Evolutionary conservation across 1,140 invertebrate genomes (phyloP), one percentile per base, ranked within the genome.

Genomic region (Drosophila punjabiensis): DNA sequence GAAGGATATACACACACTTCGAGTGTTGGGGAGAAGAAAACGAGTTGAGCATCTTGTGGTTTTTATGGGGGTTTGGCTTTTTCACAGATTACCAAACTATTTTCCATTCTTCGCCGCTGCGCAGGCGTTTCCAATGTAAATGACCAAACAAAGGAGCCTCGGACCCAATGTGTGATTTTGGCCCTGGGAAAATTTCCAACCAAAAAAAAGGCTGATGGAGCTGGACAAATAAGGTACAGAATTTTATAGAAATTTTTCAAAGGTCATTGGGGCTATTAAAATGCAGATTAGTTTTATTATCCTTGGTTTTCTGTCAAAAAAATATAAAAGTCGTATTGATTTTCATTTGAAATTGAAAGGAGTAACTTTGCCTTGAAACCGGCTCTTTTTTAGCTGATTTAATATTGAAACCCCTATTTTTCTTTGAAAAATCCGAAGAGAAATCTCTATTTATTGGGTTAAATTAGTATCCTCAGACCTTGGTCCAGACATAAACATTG

Each of bases 41-140:
- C 79, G 76, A 90, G 86, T 90, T 89, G 73, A 65, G 86, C 69
- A 74, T 75, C 76, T 89, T 89, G 86, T 69, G 86, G 86, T 89
- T 89, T 78, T 90, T 82, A 90, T 90, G 86, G 85, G 85, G 85
- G 85, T 90, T 89, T 89, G 86, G 85, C 86, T 90, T 89, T 89
- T 89, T 89, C 85, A 89, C 85, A 89, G 85, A 89, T 89, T 89
- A 89, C 86, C 86, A 82, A 89, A 82, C 65, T 53, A 85, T 90
- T 81, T 80, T 75, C 65, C 67, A 74, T 80, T 80, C 67, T 84
- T 81, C 53, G 43, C 47, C 56, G 53, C 24, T 65, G 41, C 41
- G 41, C 52, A 64, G 67, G 64, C 74, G 47, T 75, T 56, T 63
- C 39, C 50, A 59, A 66, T 71, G 45, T 67, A 71, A 70, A 79